These are phyloP conservation scores for Agriopis aurantiaria DNA, from an alignment of 2,888 invertebrate species.

Conservation along the genomic window DNA sequence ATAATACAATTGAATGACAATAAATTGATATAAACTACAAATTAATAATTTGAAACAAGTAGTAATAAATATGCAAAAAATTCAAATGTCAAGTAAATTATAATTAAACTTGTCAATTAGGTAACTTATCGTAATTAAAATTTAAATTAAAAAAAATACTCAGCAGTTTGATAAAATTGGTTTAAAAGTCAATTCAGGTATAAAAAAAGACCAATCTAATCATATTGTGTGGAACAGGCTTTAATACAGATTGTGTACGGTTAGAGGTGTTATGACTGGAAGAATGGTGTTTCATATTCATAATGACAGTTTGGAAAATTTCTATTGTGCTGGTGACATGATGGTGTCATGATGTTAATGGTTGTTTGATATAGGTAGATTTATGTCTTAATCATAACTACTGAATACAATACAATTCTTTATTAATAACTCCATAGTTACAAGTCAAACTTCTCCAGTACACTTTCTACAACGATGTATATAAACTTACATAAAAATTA, in stretches of 20 bases:
- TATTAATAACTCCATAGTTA: no score
- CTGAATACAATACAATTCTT: background rate
- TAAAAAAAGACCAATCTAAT: background rate
- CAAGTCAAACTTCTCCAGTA: no score
- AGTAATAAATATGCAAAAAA: no score
- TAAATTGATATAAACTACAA: no score
- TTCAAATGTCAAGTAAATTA: no score
- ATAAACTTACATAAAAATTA: no score
- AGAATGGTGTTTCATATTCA: conserved; percentile 19
- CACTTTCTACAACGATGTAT: no score
- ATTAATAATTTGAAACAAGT: no score
- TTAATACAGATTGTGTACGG: conserved; percentile 40
- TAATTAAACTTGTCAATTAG: no score
- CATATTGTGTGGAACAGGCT: background rate
- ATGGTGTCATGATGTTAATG: conserved; percentile 1
- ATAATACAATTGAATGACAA: no score
- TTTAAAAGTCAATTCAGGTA: background rate
- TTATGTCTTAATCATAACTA: background rate
- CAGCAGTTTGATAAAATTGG: background rate
- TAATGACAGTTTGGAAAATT: conserved; percentile 11
- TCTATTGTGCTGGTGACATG: background rate
- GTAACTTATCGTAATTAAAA: no score
- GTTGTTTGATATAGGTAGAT: background rate
- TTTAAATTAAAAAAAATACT: no score
- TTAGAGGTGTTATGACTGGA: conserved; percentile 26